A percentile compares a stretch with the other conserved stretches of the same genome.
Evolutionary conservation across 2,113 vertebrate genomes (phyloP).

Genomic region (Meleagris gallopavo): DNA sequence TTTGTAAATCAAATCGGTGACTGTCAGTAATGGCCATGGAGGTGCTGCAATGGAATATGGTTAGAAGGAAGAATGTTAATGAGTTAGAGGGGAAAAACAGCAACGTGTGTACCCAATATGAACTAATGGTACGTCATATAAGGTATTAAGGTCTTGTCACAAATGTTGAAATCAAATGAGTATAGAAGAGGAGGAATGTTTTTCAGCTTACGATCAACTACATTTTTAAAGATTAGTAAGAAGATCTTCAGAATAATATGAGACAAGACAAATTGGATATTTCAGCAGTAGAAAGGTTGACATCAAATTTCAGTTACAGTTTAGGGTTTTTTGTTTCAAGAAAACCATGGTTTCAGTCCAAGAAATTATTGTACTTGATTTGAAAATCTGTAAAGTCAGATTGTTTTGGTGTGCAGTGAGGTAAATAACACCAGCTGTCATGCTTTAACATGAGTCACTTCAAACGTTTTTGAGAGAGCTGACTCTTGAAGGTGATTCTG

Average conservation of each 20-base stretch:
- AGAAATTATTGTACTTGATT: not conserved
- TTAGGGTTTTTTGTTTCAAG: not conserved
- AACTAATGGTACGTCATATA: not conserved
- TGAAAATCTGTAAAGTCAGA: not conserved
- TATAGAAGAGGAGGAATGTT: not conserved
- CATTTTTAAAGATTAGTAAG: not conserved
- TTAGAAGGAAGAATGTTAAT: conserved; percentile 51
- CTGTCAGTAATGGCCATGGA: conserved; percentile 24
- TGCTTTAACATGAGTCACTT: conserved; percentile 5
- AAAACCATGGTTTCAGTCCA: not conserved
- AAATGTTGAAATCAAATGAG: not conserved
- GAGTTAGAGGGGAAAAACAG: conserved; percentile 16
- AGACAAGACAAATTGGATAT: not conserved
- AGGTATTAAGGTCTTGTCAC: not conserved
- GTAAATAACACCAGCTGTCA: not conserved
- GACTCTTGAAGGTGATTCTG: not conserved
- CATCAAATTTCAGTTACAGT: not conserved
- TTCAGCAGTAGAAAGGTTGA: not conserved
- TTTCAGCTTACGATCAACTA: not conserved
- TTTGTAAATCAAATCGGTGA: conserved; percentile 55
- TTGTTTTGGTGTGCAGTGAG: not conserved
- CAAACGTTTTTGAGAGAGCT: not conserved
- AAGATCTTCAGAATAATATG: not conserved
- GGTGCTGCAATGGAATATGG: conserved; percentile 41
- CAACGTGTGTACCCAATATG: not conserved